Percentiles rank a stretch among this genome's conserved stretches.
Conservation (phyloP, 2,113 vertebrate genomes). For the Cichladusa arquata region DNA sequence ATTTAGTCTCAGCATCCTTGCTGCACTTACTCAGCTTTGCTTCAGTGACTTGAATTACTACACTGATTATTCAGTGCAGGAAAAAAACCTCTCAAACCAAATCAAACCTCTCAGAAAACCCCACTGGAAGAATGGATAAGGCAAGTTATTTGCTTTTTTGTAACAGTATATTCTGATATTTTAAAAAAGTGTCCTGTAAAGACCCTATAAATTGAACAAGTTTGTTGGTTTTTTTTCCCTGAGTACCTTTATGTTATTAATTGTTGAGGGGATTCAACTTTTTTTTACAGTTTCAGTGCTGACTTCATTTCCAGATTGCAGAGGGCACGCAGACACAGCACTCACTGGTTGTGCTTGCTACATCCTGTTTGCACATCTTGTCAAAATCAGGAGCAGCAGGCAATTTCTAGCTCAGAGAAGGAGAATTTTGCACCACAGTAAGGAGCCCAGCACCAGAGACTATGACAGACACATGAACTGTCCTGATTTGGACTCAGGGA, state of each 20-base stretch:
- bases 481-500: neutral
- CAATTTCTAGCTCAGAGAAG: neutral
- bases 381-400: neutral
- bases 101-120: neutral
- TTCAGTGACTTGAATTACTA: neutral
- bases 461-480: neutral
- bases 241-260: neutral
- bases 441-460: neutral
- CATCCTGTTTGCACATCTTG: neutral
- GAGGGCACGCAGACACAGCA: neutral
- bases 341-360: neutral
- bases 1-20: neutral
- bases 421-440: neutral
- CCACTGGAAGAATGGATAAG: neutral
- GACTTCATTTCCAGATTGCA: neutral
- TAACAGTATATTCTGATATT: neutral
- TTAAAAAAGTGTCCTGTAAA: neutral
- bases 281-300: neutral
- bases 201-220: neutral
- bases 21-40: neutral
- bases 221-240: neutral
- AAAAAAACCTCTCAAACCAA: neutral
- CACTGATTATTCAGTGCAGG: neutral
- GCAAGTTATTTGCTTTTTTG: neutral
- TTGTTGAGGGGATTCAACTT: neutral